Evolutionary conservation across 2,113 vertebrate genomes (phyloP).

Genomic region (Etheostoma cragini): DNA sequence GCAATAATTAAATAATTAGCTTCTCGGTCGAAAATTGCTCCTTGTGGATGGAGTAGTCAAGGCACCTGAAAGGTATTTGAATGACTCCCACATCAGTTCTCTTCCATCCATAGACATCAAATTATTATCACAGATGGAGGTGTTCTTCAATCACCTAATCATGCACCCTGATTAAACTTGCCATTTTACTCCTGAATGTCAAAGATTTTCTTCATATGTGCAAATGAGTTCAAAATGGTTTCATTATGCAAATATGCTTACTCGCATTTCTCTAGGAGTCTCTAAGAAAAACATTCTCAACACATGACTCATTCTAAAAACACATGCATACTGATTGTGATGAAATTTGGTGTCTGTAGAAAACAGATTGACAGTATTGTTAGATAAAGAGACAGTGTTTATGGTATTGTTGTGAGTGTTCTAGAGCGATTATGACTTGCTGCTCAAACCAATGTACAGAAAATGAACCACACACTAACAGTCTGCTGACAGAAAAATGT

Average conservation of each 20-base stretch:
- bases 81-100: slow-evolving; percentile 38
- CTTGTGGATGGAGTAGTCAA: slow-evolving; percentile 43
- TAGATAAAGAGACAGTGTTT: not conserved
- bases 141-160: slow-evolving; percentile 72
- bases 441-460: not conserved
- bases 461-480: not conserved
- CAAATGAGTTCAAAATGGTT: slow-evolving; percentile 57
- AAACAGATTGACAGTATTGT: not conserved
- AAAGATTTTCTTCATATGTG: slow-evolving; percentile 50
- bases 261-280: slow-evolving; percentile 29
- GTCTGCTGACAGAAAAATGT: slow-evolving; percentile 10
- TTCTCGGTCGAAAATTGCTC: slow-evolving; percentile 59
- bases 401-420: not conserved
- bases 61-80: slow-evolving; percentile 48
- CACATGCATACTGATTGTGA: not conserved
- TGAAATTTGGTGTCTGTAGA: not conserved
- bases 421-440: not conserved
- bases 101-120: slow-evolving; percentile 56
- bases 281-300: slow-evolving; percentile 28
- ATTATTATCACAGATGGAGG: slow-evolving; percentile 74
- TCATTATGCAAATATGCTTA: slow-evolving; percentile 63
- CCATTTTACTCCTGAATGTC: slow-evolving; percentile 70
- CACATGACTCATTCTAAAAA: slow-evolving; percentile 8
- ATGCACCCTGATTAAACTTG: slow-evolving; percentile 70
- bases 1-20: slow-evolving; percentile 64